Percentiles rank a stretch among this genome's conserved stretches.
phyloP scores from a whole-genome alignment of 2,113 vertebrate genomes.

The Aviceda subcristata region DNA sequence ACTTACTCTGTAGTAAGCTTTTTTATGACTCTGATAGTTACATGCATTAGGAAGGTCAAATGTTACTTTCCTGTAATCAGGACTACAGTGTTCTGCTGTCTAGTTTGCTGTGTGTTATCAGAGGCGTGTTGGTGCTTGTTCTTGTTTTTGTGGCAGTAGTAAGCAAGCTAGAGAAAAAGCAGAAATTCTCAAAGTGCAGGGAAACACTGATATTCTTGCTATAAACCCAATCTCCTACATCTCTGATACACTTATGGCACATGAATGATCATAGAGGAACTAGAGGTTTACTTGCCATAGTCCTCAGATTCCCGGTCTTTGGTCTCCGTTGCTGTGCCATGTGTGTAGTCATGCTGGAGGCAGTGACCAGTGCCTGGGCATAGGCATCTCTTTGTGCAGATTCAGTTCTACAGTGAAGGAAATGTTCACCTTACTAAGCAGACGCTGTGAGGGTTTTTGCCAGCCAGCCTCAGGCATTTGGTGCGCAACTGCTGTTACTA shows the following conservation, averaged over 20 bases:
- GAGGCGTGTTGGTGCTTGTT: background rate
- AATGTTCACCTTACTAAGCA: background rate
- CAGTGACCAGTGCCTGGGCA: fast-evolving
- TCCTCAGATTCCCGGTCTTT: background rate
- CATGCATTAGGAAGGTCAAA: background rate
- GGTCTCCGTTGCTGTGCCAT: background rate
- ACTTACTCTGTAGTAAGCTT: background rate
- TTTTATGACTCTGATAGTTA: background rate
- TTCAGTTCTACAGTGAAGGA: background rate
- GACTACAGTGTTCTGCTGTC: background rate
- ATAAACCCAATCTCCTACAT: background rate
- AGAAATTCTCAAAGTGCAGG: background rate
- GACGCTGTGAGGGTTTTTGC: background rate
- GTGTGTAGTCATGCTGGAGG: background rate
- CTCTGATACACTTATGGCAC: background rate
- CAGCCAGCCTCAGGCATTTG: background rate
- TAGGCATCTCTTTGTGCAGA: background rate
- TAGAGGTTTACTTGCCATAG: background rate
- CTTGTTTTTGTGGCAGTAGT: background rate
- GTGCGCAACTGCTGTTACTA: background rate
- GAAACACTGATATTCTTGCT: background rate
- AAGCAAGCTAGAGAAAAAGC: background rate
- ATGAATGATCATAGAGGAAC: background rate
- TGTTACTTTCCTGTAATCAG: background rate
- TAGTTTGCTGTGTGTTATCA: background rate